Evolutionary conservation across 2,888 invertebrate species (phyloP), one percentile per base, ranked within the genome.

Genomic region (Chironomus tentans): DNA sequence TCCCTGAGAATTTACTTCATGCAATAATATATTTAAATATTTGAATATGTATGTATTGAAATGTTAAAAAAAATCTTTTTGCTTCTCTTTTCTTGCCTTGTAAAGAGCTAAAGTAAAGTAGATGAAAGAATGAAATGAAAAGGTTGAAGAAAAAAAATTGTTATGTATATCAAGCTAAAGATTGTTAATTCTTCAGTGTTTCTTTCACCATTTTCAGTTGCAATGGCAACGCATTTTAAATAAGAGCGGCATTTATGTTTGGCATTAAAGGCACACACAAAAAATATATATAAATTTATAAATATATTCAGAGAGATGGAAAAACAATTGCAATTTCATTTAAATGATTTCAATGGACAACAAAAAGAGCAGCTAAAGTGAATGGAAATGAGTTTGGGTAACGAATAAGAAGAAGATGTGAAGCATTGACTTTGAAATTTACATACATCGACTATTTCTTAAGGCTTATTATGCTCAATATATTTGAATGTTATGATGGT

Each of bases 281-380:
- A 38, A 38, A 38, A 38, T 38, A 38, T 38, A 38, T 38, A 38
- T 38, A 38, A 38, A 38, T 38, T 38, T 38, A 38, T 38, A 38
- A 38, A 38, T 38, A 38, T 38, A 38, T 38, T 38, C 38, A 38
- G 18, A 18, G 56, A 56, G 56, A 56, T n/a, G 22, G 61, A 15
- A 71, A 70, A 71, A 71, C 71, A 71, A 71, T 71, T 71, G 47
- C 71, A 71, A 71, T 71, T 71, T 71, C n/a, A 71, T 71, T 70
- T 47, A 24, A 71, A 56, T 56, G 56, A 71, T 71, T 70, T 47
- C 56, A 71, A 56, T 56, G 56, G 56, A 38, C 38, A 38, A 38
- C 38, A 38, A 38, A 38, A 38, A 38, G 38, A 38, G 38, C 38
- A 38, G 38, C 38, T 38, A 70, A 68, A 22, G 46, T 18, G 70